phyloP scores from a whole-genome alignment of 2,888 invertebrate species.

The Peribatodes rhomboidaria region DNA sequence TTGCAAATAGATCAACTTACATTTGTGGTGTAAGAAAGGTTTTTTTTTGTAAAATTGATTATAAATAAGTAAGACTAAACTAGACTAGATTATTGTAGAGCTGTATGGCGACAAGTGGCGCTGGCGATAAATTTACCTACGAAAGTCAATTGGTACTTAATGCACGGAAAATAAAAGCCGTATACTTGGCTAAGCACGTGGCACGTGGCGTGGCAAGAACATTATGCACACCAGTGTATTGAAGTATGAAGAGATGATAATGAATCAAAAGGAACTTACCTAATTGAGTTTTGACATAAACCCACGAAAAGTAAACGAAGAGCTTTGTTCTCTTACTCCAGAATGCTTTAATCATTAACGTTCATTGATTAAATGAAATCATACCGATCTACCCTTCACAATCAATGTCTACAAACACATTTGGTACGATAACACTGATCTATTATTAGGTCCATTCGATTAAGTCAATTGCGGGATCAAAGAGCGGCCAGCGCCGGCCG shows the following conservation, averaged over 20 bases:
- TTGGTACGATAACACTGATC: conserved; percentile 63
- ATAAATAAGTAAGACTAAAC: neutral
- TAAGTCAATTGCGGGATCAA: conserved; percentile 73
- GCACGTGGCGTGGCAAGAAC: neutral
- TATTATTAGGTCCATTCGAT: conserved; percentile 71
- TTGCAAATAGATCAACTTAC: conserved; percentile 56
- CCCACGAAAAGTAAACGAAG: neutral
- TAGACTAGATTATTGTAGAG: too few species aligned
- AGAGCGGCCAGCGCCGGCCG: conserved; percentile 51
- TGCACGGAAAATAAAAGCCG: neutral
- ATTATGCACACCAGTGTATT: too few species aligned
- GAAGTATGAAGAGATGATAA: too few species aligned
- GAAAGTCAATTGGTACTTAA: too few species aligned
- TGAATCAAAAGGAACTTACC: neutral
- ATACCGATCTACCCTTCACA: conserved; percentile 49
- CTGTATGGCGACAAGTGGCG: too few species aligned
- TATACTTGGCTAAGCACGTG: too few species aligned
- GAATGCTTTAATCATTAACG: neutral
- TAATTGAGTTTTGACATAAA: neutral
- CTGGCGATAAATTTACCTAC: too few species aligned
- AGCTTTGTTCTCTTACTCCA: neutral
- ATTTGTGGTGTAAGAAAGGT: neutral
- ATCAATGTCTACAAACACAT: conserved; percentile 51
- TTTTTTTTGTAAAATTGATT: neutral
- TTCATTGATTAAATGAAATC: conserved; percentile 37